These are phyloP conservation scores for Melanotaenia duboulayi DNA, from an alignment of 2,113 vertebrate species.

Conservation along the genomic window DNA sequence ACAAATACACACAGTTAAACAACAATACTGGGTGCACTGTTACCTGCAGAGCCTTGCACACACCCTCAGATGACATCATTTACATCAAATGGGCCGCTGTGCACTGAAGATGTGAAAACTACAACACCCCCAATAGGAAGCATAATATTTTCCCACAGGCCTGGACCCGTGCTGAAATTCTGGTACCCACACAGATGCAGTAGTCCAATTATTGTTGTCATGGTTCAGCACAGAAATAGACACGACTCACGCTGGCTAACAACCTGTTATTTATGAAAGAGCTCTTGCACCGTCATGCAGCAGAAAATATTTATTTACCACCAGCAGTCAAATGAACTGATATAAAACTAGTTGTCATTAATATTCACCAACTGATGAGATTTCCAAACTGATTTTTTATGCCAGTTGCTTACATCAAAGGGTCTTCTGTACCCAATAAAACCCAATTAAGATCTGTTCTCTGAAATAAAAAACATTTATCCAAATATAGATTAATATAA, in stretches of 20 bases:
- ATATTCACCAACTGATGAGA: neutral
- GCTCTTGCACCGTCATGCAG: slow-evolving; percentile 1
- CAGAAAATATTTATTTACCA: neutral
- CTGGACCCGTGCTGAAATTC: neutral
- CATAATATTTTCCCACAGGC: neutral
- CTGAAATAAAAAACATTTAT: too few species aligned
- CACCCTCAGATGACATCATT: neutral
- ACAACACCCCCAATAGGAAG: neutral
- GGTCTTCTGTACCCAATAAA: neutral
- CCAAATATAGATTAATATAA: too few species aligned
- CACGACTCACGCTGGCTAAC: slow-evolving; percentile 13
- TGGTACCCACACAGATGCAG: neutral
- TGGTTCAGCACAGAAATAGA: slow-evolving; percentile 25
- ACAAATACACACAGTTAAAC: too few species aligned
- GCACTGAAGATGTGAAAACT: neutral
- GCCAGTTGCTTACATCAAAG: neutral
- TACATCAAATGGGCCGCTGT: neutral
- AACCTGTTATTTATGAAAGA: slow-evolving; percentile 25
- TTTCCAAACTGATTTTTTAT: neutral
- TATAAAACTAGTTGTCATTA: neutral
- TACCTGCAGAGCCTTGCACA: neutral
- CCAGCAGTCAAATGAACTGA: neutral
- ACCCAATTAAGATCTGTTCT: too few species aligned
- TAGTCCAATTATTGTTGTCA: slow-evolving; percentile 14
- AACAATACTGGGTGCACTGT: too few species aligned